Conservation (phyloP, 2,888 invertebrate species). For the Trachelus stipa region DNA sequence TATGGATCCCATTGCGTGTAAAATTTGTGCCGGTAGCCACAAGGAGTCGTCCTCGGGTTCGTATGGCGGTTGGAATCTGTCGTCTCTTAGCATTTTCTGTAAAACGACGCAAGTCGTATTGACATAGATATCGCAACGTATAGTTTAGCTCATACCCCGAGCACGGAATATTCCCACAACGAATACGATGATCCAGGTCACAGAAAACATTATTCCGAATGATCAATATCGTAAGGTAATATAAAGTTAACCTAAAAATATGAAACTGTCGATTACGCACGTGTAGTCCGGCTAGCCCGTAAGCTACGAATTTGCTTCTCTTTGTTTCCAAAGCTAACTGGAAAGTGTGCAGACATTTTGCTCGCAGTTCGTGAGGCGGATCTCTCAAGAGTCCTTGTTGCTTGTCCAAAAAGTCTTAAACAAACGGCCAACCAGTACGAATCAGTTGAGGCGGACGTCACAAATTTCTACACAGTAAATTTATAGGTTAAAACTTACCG, state of each 20-base stretch:
- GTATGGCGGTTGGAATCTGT: constrained; percentile 88
- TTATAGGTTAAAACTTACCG: constrained; percentile 70
- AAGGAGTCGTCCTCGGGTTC: constrained; percentile 93
- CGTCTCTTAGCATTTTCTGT: constrained; percentile 91
- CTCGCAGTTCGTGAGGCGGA: constrained; percentile 85
- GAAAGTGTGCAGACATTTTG: constrained; percentile 85
- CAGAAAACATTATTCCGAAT: neutral
- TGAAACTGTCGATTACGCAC: constrained; percentile 70
- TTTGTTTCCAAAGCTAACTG: constrained; percentile 90
- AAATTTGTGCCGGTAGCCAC: constrained; percentile 92
- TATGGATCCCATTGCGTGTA: constrained; percentile 86
- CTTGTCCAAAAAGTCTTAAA: constrained; percentile 81
- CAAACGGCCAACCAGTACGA: constrained; percentile 10
- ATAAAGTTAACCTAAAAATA: neutral
- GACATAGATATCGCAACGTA: neutral
- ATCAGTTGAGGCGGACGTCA: constrained; percentile 7
- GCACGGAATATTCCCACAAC: neutral
- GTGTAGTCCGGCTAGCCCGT: constrained; percentile 89
- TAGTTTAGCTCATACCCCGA: neutral
- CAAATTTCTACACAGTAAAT: neutral
- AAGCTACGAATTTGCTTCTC: constrained; percentile 84
- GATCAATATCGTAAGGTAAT: neutral
- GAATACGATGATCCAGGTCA: neutral
- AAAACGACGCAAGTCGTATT: constrained; percentile 27
- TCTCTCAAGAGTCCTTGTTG: constrained; percentile 84